phyloP scores from a whole-genome alignment of 2,888 invertebrate genomes.

The Tipula vernalis region DNA sequence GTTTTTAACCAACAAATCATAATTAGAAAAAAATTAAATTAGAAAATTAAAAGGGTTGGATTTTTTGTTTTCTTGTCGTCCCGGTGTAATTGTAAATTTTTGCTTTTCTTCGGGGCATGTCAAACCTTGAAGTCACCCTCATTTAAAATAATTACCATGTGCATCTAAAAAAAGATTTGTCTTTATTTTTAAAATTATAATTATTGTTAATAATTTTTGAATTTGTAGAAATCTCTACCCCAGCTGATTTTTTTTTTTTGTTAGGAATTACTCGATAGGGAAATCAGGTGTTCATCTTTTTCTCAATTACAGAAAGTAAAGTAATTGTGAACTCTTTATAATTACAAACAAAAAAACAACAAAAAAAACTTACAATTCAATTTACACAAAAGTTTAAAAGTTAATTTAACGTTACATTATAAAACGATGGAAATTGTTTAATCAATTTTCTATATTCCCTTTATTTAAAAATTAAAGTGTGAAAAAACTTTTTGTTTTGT shows the following conservation, averaged over 20 bases:
- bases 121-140: background rate
- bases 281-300: no score
- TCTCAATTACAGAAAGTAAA: no score
- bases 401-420: background rate
- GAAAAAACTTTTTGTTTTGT: background rate
- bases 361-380: background rate
- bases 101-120: background rate
- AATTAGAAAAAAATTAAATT: background rate
- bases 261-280: no score
- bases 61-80: background rate
- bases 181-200: background rate
- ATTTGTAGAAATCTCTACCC: no score
- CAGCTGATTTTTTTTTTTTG: no score
- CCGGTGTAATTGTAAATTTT: background rate
- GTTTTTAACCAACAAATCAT: background rate
- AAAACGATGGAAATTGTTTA: background rate
- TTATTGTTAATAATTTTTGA: background rate
- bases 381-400: background rate
- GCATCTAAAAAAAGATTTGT: background rate
- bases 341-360: no score
- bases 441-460: background rate
- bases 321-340: no score
- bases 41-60: background rate
- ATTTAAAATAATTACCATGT: background rate
- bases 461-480: background rate